Evolutionary conservation across 1,140 invertebrate genomes (phyloP), one percentile per base, ranked within the genome.

Genomic region (Plodia interpunctella): DNA sequence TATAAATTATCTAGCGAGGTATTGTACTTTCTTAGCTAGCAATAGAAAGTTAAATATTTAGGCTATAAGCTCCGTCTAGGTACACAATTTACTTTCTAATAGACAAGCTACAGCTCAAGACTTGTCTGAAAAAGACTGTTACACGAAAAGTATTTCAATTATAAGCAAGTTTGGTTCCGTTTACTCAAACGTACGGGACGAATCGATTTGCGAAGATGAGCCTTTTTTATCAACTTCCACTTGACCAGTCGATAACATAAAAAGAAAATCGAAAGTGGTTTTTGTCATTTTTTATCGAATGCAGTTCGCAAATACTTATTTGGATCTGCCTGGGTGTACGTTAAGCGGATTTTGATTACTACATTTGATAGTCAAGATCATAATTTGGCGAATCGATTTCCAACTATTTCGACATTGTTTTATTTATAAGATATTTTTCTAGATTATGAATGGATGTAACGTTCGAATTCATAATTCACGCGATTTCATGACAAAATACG

Each of bases 191-290:
- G 9, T 11, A 32, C 60, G 60, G 60, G 57, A 62, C 64, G 55
- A 65, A 68, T 61, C 38, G n/a, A 67, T 25, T 6, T 25, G 21
- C 6, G 21, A 6, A 32, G 30, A 32, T 65, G 62, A 62, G 62
- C 44, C 15, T 44, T 44, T 44, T 28, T 64, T 59, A 63, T 6
- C 57, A 58, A 60, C 70, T 51, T 77, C 77, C 71, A 82, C 79
- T 56, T 61, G 44, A n/a, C 50, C 38, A 25, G 18, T 32, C 56
- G 60, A 74, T 83, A 78, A 79, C 72, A 74, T 80, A 73, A 80
- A 64, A 70, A 20, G 56, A 68, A 80, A 80, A 83, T 74, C 73
- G 78, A 83, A 79, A 83, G 80, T 74, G 30, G 30, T 1, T 32
- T 32, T 9, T 32, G 30, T 11, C 3, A 6, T 32, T 32, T 32